Base-by-base conservation (phyloP, 2,113 vertebrate genomes). In the Scalopus aquaticus region DNA sequence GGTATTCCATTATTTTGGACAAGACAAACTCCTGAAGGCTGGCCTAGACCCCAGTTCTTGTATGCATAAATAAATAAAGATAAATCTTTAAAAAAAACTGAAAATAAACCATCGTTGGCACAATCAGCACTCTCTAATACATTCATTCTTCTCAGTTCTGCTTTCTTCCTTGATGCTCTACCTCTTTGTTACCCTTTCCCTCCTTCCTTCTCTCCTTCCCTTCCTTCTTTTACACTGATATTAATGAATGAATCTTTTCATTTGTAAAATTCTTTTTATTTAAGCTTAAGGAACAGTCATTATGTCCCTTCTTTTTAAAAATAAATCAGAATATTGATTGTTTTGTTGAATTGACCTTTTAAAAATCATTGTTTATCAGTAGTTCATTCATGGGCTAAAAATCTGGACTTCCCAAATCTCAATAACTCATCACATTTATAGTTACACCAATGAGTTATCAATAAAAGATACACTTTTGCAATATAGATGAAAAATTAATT, bases 221-320 rank as follows among this genome's bases (percentile, higher is more conserved):
- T 17, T 54, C 44, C 22, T 79, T 73, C 9, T 56, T 64, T 42
- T 28, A 51, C 30, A 28, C 9, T 24, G 16, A 65, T 51, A 37
- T 64, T 62, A 46, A 62, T 51, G 3, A 51, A 51, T 35, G 37
- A 51, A 26, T 44, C 30, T 77, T 78, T 80, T 80, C 30, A 46
- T 77, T 72, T 74, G 35, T 89, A 77, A 81, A 69, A 42, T 54
- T 86, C 30, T 60, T 77, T 60, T 77, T 70, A 37, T 26, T 56
- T 56, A 56, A 56, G 19, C 15, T 70, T 80, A 49, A 39, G 24
- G 37, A 90, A 90, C 26, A 69, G 6, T 56, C 39, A 79, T 74
- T 91, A 24, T 72, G 26, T 20, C 16, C 77, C 60, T 93, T 65
- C 35, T 35, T 94, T 84, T 51, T 92, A 64, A 93, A n/a, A 95